Evolutionary conservation across 1,140 invertebrate species (phyloP).

Genomic region (Gyrodactylus bullatarudis): DNA sequence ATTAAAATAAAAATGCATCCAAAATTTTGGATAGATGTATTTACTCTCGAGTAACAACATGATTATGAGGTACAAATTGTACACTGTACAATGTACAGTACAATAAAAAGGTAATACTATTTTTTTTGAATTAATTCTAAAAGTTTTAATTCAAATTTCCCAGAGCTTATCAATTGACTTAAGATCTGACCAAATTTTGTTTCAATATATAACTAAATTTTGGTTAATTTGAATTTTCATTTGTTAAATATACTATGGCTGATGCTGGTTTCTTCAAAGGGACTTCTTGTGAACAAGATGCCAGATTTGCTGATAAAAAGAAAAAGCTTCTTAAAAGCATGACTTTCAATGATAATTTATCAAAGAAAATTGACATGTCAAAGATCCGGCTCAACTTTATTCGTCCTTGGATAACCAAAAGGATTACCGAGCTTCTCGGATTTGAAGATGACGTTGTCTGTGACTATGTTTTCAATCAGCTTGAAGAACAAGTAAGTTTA

Average conservation of each 20-base stretch:
- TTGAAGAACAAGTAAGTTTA: constrained; percentile 31
- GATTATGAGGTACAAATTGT: too few relatives aligned
- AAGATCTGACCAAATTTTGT: too few relatives aligned
- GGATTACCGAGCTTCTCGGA: constrained; percentile 63
- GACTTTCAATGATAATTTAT: constrained; percentile 68
- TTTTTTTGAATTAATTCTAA: too few relatives aligned
- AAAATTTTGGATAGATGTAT: too few relatives aligned
- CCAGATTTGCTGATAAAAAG: constrained; percentile 88
- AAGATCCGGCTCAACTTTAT: constrained; percentile 87
- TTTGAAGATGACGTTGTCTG: constrained; percentile 76
- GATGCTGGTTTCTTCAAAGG: constrained; percentile 25
- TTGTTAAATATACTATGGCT: background rate
- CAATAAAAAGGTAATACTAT: too few relatives aligned
- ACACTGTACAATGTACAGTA: too few relatives aligned
- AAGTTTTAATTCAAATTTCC: too few relatives aligned
- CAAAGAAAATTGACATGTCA: constrained; percentile 75
- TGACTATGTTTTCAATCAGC: constrained; percentile 90
- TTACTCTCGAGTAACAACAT: too few relatives aligned
- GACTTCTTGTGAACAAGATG: constrained; percentile 85
- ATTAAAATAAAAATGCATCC: too few relatives aligned
- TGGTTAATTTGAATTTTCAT: background rate
- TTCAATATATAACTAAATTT: background rate
- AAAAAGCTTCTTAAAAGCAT: constrained; percentile 92
- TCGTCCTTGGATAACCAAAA: constrained; percentile 89
- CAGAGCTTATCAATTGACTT: too few relatives aligned